A percentile compares a stretch with the other conserved stretches of the same genome.
Evolutionary conservation across 2,888 invertebrate species (phyloP).

Genomic region (Synergus gifuensis): DNA sequence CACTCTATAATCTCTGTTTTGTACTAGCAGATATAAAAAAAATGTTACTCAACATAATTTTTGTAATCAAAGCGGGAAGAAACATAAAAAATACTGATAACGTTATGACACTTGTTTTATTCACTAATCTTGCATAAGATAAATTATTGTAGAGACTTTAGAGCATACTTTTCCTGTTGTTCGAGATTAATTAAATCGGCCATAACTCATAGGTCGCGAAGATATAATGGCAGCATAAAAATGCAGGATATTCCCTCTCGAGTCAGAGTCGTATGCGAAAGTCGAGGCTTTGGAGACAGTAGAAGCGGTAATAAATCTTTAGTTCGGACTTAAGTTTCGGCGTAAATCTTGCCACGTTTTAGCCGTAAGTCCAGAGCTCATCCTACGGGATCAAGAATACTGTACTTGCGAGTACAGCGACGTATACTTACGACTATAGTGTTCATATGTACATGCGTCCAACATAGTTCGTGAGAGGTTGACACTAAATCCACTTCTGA

Average conservation of each 20-base stretch:
- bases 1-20: not conserved
- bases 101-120: no score
- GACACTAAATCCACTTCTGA: slow-evolving; percentile 72
- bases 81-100: no score
- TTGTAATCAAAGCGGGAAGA: no score
- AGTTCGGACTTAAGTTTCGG: slow-evolving; percentile 74
- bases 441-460: slow-evolving; percentile 48
- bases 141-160: not conserved
- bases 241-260: slow-evolving; percentile 64
- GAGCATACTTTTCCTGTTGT: slow-evolving; percentile 8
- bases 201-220: slow-evolving; percentile 25
- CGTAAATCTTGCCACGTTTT: slow-evolving; percentile 78
- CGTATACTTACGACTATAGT: slow-evolving; percentile 50
- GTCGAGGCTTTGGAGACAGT: slow-evolving; percentile 47
- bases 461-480: slow-evolving; percentile 61
- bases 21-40: not conserved
- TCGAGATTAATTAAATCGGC: slow-evolving; percentile 17
- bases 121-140: not conserved
- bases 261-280: slow-evolving; percentile 53
- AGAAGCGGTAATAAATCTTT: slow-evolving; percentile 74
- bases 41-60: no score
- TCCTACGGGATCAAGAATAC: slow-evolving; percentile 73
- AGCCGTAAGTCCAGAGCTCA: slow-evolving; percentile 77
- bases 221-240: slow-evolving; percentile 58
- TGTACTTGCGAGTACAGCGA: slow-evolving; percentile 64